Evolutionary conservation across 2,113 vertebrate genomes (phyloP).

Genomic region (Channa argus): DNA sequence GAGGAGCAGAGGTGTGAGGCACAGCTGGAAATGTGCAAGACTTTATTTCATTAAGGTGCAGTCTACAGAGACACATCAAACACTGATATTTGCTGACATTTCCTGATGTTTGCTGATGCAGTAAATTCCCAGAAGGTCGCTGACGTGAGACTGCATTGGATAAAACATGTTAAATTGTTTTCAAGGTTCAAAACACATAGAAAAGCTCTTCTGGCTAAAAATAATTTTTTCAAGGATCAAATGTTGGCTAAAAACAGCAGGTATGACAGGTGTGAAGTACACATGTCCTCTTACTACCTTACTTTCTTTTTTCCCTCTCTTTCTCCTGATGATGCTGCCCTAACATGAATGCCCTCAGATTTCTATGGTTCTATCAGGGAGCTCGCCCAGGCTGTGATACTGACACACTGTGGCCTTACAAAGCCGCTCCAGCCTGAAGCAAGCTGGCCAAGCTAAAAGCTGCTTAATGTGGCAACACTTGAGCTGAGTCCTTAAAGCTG

Average conservation of each 20-base stretch:
- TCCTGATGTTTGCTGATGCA: constrained; percentile 38
- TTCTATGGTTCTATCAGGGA: constrained; percentile 27
- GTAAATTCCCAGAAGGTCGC: constrained; percentile 20
- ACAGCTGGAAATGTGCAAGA: constrained; percentile 39
- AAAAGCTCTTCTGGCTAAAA: not conserved
- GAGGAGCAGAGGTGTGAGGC: constrained; percentile 40
- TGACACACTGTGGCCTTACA: constrained; percentile 59
- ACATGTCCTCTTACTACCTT: no score
- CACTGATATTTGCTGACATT: constrained; percentile 41
- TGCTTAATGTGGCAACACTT: constrained; percentile 73
- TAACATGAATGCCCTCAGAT: constrained; percentile 22
- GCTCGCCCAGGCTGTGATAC: constrained; percentile 50
- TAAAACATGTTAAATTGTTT: constrained; percentile 16
- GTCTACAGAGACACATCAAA: constrained; percentile 26
- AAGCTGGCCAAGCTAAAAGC: constrained; percentile 65
- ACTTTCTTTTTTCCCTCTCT: not conserved
- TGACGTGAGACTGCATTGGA: not conserved
- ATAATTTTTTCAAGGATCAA: not conserved
- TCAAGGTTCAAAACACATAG: not conserved
- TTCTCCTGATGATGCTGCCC: not conserved
- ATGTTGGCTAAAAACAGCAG: not conserved
- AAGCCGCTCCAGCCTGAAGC: constrained; percentile 52
- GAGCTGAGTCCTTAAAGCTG: constrained; percentile 74
- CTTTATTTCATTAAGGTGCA: constrained; percentile 9
- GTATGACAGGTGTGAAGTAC: not conserved